Evolutionary conservation across 2,888 invertebrate species (phyloP), one percentile per base, ranked within the genome.

Genomic region (Labia minor): DNA sequence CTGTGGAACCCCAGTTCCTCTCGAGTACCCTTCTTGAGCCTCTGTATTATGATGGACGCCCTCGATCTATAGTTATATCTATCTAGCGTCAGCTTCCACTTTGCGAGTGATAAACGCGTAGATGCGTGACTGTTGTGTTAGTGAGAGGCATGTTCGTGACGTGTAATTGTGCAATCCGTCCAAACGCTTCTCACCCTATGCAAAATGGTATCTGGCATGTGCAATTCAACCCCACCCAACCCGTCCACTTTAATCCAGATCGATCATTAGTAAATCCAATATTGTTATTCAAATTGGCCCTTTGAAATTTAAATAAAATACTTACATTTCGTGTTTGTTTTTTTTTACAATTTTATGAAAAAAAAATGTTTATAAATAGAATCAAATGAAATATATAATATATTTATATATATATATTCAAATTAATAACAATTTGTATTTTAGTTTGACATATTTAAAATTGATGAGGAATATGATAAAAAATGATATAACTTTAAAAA

Each of bases 101-200:
- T n/a, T 11, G 49, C 16, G 49, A 49, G 49, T 49, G 49, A 49
- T 49, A 49, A 49, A 49, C 49, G 49, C 49, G 16, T 49, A 14
- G 3, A 4, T 49, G 16, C 16, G 6, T 14, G 49, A 3, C 49
- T 49, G 49, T 16, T 14, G 14, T 49, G 49, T 49, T 49, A 3
- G 49, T 49, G 49, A 11, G 14, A 49, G 3, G 49, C 49, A 16
- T 49, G 49, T 16, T 49, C n/a, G 49, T 49, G 49, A 49, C 49
- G 49, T 49, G 16, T 49, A 49, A 49, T 49, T 49, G 49, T 49
- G 49, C 49, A 49, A 49, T 49, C 49, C 49, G 49, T 16, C 49
- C 49, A 10, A 8, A 8, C 16, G 49, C n/a, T 16, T 16, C 49
- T 49, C 14, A n/a, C 49, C 49, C 49, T 49, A 49, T 49, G 49